A percentile compares a stretch with the other conserved stretches of the same genome.
These are phyloP conservation scores for Turritopsis rubra DNA, from an alignment of 30 jellyfish, hydroid and myxozoan genomes.

Conservation along the genomic window DNA sequence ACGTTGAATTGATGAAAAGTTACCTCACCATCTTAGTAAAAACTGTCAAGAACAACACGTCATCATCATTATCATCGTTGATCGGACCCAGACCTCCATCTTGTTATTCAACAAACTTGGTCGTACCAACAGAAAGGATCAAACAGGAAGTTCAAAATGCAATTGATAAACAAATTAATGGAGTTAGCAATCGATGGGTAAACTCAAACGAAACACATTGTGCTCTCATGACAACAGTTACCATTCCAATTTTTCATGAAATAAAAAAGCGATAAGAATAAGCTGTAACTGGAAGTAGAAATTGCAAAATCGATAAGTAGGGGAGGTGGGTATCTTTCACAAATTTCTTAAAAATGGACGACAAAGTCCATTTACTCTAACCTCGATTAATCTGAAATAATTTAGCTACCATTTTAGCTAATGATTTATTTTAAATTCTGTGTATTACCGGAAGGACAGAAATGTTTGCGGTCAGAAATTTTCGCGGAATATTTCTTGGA, in stretches of 20 bases:
- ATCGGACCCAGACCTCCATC: no score
- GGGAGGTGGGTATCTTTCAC: no score
- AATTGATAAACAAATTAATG: not conserved
- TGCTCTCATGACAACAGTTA: not conserved
- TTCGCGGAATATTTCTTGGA: no score
- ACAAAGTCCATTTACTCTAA: no score
- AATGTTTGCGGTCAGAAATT: no score
- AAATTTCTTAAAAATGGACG: no score
- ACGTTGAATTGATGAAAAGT: not conserved
- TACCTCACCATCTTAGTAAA: not conserved
- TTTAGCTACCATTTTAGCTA: no score
- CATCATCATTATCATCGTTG: not conserved
- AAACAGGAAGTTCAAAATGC: not conserved
- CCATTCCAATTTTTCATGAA: constrained; percentile 8
- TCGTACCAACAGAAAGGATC: not conserved
- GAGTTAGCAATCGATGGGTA: not conserved
- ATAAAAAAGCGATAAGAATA: constrained; percentile 10
- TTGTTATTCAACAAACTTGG: not conserved
- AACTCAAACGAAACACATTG: not conserved
- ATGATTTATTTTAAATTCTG: no score
- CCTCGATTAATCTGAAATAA: no score
- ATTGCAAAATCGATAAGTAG: no score
- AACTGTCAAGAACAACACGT: not conserved
- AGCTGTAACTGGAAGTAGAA: constrained; percentile 19
- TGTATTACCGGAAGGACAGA: no score